Percentiles rank a stretch among this genome's conserved stretches.
Evolutionary conservation across 2,888 invertebrate species (phyloP).

Genomic region (Reticulitermes lucifugus): DNA sequence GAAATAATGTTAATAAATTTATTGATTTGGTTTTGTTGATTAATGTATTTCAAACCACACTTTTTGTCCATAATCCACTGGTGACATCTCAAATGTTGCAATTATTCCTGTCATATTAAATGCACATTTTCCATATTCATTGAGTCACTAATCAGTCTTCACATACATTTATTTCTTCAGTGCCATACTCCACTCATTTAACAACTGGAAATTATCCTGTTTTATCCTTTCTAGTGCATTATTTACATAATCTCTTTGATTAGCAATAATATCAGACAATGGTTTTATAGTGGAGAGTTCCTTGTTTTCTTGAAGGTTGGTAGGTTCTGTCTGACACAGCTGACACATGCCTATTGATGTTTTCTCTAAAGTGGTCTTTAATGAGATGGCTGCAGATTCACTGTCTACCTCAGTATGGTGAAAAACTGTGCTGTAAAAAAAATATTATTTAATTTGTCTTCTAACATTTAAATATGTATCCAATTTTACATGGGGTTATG

Average conservation of each 20-base stretch:
- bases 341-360: constrained; percentile 8
- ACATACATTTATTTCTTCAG: too few relatives aligned
- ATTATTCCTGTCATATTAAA: background rate
- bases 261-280: background rate
- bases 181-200: constrained; percentile 2
- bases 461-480: too few relatives aligned
- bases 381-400: background rate
- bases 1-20: background rate
- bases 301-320: background rate
- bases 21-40: background rate
- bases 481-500: too few relatives aligned
- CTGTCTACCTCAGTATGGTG: background rate
- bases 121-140: too few relatives aligned
- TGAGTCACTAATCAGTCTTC: too few relatives aligned
- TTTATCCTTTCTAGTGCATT: background rate
- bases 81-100: background rate
- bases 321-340: background rate
- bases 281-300: background rate
- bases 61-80: too few relatives aligned
- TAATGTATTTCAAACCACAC: too few relatives aligned
- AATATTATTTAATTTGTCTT: too few relatives aligned
- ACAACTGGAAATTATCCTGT: background rate
- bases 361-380: background rate
- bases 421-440: background rate
- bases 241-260: background rate